Evolutionary conservation across 2,113 vertebrate genomes (phyloP).

Genomic region (Pao palembangensis): DNA sequence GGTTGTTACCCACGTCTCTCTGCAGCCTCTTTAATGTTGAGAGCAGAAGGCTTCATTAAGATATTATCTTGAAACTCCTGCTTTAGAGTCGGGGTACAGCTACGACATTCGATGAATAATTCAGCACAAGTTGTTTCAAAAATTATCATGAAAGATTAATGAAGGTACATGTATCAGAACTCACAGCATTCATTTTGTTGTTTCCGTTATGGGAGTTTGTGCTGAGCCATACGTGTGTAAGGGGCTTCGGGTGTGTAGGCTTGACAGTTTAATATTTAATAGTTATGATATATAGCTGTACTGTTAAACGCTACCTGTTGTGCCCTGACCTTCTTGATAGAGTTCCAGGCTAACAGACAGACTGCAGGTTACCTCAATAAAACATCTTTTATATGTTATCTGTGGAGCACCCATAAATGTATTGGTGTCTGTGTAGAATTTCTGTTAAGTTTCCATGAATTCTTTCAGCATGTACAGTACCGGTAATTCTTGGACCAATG

Average conservation of each 20-base stretch:
- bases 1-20: constrained; percentile 25
- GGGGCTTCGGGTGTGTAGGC: constrained; percentile 4
- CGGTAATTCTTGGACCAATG: too few relatives aligned
- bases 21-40: constrained; percentile 46
- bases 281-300: neutral
- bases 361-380: neutral
- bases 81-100: constrained; percentile 50
- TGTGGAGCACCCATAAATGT: neutral
- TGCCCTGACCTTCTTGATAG: constrained; percentile 41
- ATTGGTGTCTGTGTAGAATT: too few relatives aligned
- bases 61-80: constrained; percentile 48
- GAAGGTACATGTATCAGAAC: constrained; percentile 27
- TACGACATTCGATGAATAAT: constrained; percentile 65
- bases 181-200: constrained; percentile 15
- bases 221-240: too few relatives aligned
- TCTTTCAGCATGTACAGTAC: too few relatives aligned
- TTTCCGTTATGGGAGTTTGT: constrained; percentile 8
- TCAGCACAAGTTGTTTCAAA: constrained; percentile 54
- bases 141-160: constrained; percentile 63
- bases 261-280: constrained; percentile 23
- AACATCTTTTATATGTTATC: neutral
- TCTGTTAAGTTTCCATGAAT: too few relatives aligned
- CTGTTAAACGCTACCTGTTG: constrained; percentile 24
- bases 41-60: constrained; percentile 53
- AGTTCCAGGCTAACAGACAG: constrained; percentile 4